Conservation (phyloP, 2,888 invertebrate genomes). For the Hyles lineata region DNA sequence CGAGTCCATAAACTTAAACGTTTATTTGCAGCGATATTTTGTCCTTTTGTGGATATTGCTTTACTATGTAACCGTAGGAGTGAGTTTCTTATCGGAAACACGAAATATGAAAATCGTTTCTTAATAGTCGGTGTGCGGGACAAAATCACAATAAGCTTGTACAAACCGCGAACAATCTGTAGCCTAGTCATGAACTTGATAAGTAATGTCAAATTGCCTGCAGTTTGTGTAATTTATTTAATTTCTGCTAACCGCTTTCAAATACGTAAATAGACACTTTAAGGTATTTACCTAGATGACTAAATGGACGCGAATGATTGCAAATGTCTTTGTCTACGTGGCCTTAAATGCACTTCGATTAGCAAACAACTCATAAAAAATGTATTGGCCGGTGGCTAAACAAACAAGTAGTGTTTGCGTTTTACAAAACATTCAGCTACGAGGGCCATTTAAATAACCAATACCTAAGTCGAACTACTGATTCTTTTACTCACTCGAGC, state of each 20-base stretch:
- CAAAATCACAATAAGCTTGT: background rate
- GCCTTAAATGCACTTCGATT: slow-evolving; percentile 13
- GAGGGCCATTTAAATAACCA: slow-evolving; percentile 1
- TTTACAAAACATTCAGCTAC: slow-evolving; percentile 6
- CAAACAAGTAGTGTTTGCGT: slow-evolving; percentile 17
- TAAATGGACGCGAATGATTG: slow-evolving; percentile 17
- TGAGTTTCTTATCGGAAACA: slow-evolving; percentile 23
- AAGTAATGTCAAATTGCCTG: slow-evolving; percentile 26
- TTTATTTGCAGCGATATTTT: slow-evolving; percentile 85
- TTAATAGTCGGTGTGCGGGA: slow-evolving; percentile 1
- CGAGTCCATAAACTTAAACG: slow-evolving; percentile 85
- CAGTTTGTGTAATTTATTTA: slow-evolving; percentile 21
- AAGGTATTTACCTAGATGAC: slow-evolving; percentile 19
- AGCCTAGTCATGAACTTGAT: slow-evolving; percentile 25
- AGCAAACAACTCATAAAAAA: slow-evolving; percentile 20
- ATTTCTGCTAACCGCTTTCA: slow-evolving; percentile 20
- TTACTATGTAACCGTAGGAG: slow-evolving; percentile 65
- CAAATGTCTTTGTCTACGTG: slow-evolving; percentile 23
- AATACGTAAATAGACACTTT: slow-evolving; percentile 24
- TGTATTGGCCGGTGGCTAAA: background rate
- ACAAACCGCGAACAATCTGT: slow-evolving; percentile 7
- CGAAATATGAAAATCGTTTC: slow-evolving; percentile 23
- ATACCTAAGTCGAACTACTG: too few relatives aligned
- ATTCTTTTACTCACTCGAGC: background rate
- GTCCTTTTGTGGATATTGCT: slow-evolving; percentile 83